phyloP scores from a whole-genome alignment of 2,797 vertebrate genomes.

The Centroberyx gerrardi region DNA sequence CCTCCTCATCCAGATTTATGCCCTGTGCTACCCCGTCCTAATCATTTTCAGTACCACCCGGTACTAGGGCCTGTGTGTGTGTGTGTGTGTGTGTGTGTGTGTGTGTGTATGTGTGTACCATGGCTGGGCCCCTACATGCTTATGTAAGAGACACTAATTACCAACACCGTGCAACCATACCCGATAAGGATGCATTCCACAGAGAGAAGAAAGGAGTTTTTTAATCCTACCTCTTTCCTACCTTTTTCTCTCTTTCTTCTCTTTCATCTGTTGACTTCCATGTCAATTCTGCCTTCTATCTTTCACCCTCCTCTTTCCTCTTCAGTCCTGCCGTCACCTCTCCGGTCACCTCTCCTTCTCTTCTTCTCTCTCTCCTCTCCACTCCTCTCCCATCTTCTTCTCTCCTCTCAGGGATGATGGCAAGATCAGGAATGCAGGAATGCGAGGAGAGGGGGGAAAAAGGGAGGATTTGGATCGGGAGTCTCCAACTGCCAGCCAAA shows the following conservation, averaged over 20 bases:
- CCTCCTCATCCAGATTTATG: slow-evolving; percentile 21
- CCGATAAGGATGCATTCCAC: slow-evolving; percentile 56
- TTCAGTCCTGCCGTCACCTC: too few species aligned
- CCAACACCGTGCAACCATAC: slow-evolving; percentile 29
- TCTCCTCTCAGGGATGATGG: slow-evolving; percentile 49
- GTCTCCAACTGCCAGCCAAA: too few species aligned
- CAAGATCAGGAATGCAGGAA: slow-evolving; percentile 60
- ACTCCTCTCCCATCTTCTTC: slow-evolving; percentile 11
- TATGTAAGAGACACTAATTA: slow-evolving; percentile 43
- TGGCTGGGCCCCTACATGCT: slow-evolving; percentile 19
- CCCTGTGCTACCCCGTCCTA: slow-evolving; percentile 13
- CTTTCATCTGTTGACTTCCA: neutral
- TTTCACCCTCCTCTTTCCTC: neutral
- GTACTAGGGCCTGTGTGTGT: slow-evolving; percentile 28
- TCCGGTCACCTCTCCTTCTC: neutral
- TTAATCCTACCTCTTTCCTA: neutral
- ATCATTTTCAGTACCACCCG: slow-evolving; percentile 52
- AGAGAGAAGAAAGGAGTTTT: slow-evolving; percentile 12
- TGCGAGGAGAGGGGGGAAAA: neutral
- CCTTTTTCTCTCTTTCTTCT: slow-evolving; percentile 15
- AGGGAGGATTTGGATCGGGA: too few species aligned
- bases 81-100: slow-evolving; percentile 6
- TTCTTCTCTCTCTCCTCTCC: neutral
- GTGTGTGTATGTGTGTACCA: slow-evolving; percentile 5
- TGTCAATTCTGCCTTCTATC: neutral